A percentile compares a stretch with the other conserved stretches of the same genome.
Evolutionary conservation across 2,113 vertebrate genomes (phyloP).

Genomic region (Sisor rabdophorus): DNA sequence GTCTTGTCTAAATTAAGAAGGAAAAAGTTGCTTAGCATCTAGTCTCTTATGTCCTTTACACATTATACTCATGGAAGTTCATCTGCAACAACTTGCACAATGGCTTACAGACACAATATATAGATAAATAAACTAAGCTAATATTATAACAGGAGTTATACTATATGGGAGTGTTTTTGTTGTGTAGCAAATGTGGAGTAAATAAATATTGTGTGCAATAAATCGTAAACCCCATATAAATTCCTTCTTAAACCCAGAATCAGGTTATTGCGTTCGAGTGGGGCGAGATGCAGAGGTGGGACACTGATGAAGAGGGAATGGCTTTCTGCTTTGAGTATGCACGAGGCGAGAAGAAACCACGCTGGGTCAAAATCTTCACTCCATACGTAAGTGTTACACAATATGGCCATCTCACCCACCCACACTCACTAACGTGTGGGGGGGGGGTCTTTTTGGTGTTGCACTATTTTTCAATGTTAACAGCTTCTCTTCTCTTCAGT

Average conservation of each 20-base stretch:
- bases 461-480: background rate
- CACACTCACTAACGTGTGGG: background rate
- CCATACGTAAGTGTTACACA: slow-evolving; percentile 45
- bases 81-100: no score
- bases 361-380: slow-evolving; percentile 57
- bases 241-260: slow-evolving; percentile 69
- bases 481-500: slow-evolving; percentile 66
- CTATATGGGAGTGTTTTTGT: no score
- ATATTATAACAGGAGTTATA: no score
- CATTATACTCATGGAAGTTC: no score
- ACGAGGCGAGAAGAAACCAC: slow-evolving; percentile 88
- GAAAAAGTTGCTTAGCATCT: no score
- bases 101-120: no score
- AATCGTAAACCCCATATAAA: no score
- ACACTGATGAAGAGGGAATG: slow-evolving; percentile 97
- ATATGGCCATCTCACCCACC: background rate
- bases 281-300: slow-evolving; percentile 75
- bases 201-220: no score
- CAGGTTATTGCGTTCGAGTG: slow-evolving; percentile 80
- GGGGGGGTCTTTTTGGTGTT: background rate
- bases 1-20: no score
- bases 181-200: no score
- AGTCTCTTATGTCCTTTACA: no score
- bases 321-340: slow-evolving; percentile 96
- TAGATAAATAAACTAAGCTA: no score